Conservation (phyloP, 2,888 invertebrate genomes). For the Eudemis profundana region DNA sequence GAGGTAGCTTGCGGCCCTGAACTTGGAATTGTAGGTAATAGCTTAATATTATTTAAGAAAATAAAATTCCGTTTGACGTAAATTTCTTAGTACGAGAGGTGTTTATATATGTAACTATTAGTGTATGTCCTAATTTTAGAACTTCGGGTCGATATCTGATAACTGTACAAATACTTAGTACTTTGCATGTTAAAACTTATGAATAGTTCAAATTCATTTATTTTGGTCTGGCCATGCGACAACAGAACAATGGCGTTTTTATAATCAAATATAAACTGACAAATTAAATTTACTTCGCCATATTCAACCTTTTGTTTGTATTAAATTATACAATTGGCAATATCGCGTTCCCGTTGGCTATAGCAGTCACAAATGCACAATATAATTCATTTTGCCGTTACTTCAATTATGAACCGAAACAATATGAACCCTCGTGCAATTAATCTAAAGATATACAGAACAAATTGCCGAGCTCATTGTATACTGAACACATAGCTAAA, state of each 20-base stretch:
- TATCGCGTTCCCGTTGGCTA: not conserved
- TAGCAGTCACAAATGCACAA: not conserved
- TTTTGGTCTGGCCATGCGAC: not conserved
- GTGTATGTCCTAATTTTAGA: too few relatives aligned
- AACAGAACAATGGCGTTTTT: not conserved
- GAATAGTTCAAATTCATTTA: not conserved
- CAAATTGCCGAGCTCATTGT: constrained; percentile 18
- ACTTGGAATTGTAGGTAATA: too few relatives aligned
- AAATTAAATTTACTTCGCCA: not conserved
- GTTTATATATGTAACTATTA: too few relatives aligned
- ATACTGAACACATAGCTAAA: constrained; percentile 25
- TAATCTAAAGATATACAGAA: constrained; percentile 25
- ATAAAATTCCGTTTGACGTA: too few relatives aligned
- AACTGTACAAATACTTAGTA: too few relatives aligned
- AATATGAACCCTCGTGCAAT: constrained; percentile 18
- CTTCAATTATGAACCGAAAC: constrained; percentile 16
- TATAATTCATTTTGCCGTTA: not conserved
- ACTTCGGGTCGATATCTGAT: too few relatives aligned
- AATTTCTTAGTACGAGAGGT: too few relatives aligned
- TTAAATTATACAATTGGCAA: not conserved
- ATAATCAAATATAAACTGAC: constrained; percentile 2
- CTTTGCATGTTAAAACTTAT: too few relatives aligned
- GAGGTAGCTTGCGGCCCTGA: too few relatives aligned
- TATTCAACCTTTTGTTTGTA: not conserved
- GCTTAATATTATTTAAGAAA: too few relatives aligned